phyloP scores from a whole-genome alignment of 2,888 invertebrate species.

The Agrenia bidenticulata region DNA sequence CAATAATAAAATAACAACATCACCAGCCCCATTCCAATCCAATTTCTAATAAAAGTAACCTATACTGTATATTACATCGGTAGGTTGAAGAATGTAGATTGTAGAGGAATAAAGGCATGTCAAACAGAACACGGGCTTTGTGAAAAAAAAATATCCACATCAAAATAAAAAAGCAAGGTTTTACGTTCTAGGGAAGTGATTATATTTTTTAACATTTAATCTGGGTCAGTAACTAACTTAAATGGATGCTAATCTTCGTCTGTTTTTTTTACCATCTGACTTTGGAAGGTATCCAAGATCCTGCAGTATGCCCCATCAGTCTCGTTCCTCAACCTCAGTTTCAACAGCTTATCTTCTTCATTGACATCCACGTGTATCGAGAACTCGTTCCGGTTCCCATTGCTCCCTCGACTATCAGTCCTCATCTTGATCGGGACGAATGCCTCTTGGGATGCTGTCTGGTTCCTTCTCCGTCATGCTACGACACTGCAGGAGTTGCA shows the following conservation, averaged over 20 bases:
- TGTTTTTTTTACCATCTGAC: slow-evolving; percentile 19
- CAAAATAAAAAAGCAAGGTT: neutral
- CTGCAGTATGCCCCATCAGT: slow-evolving; percentile 83
- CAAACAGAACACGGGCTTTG: too few relatives aligned
- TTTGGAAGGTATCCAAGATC: slow-evolving; percentile 74
- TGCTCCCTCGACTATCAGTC: slow-evolving; percentile 64
- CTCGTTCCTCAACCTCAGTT: slow-evolving; percentile 87
- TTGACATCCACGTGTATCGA: slow-evolving; percentile 55
- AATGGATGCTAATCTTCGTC: neutral
- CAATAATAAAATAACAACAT: too few relatives aligned
- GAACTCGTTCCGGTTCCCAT: slow-evolving; percentile 53
- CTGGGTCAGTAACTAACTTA: slow-evolving; percentile 14
- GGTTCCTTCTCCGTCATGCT: slow-evolving; percentile 64
- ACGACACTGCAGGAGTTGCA: slow-evolving; percentile 79
- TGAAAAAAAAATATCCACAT: too few relatives aligned
- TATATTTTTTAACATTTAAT: neutral
- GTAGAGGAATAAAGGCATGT: too few relatives aligned
- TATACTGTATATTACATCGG: too few relatives aligned
- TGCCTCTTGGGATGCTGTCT: slow-evolving; percentile 80
- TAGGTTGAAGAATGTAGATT: too few relatives aligned
- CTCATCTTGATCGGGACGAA: slow-evolving; percentile 85
- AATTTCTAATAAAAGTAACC: too few relatives aligned
- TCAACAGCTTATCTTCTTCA: slow-evolving; percentile 77
- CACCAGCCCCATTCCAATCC: too few relatives aligned
- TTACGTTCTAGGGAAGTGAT: slow-evolving; percentile 5